Conservation (phyloP, 2,888 invertebrate genomes). For the Dicroscelio sp. region DNA sequence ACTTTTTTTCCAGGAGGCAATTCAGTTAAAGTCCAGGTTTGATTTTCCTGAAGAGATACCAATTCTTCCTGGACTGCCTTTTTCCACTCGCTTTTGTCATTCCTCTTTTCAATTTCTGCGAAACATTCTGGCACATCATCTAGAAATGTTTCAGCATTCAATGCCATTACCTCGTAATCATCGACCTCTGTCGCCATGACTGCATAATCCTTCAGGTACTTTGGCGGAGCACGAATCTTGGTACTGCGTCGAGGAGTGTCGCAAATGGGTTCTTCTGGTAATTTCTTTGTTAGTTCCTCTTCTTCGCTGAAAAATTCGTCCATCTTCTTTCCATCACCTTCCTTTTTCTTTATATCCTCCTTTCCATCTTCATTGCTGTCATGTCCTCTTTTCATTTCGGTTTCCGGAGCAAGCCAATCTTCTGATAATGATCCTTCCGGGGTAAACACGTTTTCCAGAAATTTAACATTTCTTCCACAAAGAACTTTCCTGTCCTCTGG, state of each 20-base stretch:
- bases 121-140: conserved; percentile 42
- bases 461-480: conserved; percentile 83
- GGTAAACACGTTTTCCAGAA: conserved; percentile 81
- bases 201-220: conserved; percentile 29
- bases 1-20: not conserved
- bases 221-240: conserved; percentile 16
- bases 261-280: not conserved
- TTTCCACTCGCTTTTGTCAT: not conserved
- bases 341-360: not conserved
- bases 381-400: conserved; percentile 34
- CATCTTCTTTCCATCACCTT: not conserved
- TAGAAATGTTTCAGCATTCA: conserved; percentile 46
- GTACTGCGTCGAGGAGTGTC: not conserved
- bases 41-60: not conserved
- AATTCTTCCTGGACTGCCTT: not conserved
- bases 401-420: conserved; percentile 44
- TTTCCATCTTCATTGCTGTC: not conserved
- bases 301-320: not conserved
- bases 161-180: not conserved
- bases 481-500: conserved; percentile 37
- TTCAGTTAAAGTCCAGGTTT: not conserved
- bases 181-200: not conserved
- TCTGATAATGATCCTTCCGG: conserved; percentile 42
- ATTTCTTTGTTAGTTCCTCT: not conserved
- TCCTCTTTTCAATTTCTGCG: conserved; percentile 64